Percentiles rank a stretch among this genome's conserved stretches.
phyloP scores from a whole-genome alignment of 2,113 vertebrate genomes.

The Scomber colias region DNA sequence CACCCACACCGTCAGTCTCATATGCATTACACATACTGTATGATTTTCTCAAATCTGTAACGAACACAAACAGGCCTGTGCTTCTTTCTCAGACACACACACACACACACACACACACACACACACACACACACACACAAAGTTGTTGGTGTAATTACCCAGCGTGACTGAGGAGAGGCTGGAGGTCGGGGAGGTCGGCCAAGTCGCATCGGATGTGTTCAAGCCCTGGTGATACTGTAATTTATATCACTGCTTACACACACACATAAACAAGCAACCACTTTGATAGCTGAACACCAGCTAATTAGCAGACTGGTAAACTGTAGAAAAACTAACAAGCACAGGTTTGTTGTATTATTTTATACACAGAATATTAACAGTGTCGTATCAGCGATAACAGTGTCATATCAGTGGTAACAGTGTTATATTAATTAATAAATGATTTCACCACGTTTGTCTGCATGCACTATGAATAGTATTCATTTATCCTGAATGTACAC shows the following conservation, averaged over 20 bases:
- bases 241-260: conserved; percentile 28
- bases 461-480: too few relatives aligned
- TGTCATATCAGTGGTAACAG: neutral
- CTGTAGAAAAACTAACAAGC: conserved; percentile 24
- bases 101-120: neutral
- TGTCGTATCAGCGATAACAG: neutral
- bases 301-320: conserved; percentile 43
- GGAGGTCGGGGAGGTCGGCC: conserved; percentile 42
- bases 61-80: conserved; percentile 11
- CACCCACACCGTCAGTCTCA: neutral
- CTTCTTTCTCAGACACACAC: neutral
- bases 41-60: neutral
- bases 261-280: conserved; percentile 31
- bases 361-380: neutral
- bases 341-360: conserved; percentile 13
- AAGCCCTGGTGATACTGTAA: conserved; percentile 36
- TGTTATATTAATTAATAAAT: too few relatives aligned
- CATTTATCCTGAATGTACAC: neutral
- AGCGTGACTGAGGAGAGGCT: conserved; percentile 30
- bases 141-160: conserved; percentile 40
- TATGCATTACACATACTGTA: neutral
- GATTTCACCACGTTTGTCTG: too few relatives aligned
- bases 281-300: conserved; percentile 28
- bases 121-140: neutral
- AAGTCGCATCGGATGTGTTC: conserved; percentile 18